These are phyloP conservation scores for Geopemphigus sp. DNA, from an alignment of 1,140 invertebrate genomes.

Conservation along the genomic window DNA sequence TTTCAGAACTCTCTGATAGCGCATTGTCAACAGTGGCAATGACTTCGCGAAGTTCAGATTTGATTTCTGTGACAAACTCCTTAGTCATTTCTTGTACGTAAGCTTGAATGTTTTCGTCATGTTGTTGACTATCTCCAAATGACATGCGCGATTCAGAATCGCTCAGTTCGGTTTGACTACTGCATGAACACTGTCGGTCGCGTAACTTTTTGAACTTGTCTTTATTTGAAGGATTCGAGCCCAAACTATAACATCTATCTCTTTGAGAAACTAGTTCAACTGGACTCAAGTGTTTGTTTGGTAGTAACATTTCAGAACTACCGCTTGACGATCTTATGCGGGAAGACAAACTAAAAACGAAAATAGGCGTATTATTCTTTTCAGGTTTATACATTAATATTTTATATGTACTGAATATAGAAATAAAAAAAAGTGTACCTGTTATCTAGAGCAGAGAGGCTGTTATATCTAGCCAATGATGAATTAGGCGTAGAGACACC, in stretches of 20 bases:
- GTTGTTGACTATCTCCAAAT: constrained; percentile 55
- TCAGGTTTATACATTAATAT: too few relatives aligned
- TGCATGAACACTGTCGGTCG: constrained; percentile 65
- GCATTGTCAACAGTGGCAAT: constrained; percentile 75
- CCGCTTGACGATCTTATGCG: constrained; percentile 55
- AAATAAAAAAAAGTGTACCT: not conserved
- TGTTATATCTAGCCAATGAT: constrained; percentile 58
- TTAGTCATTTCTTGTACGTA: constrained; percentile 74
- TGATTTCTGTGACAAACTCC: constrained; percentile 75
- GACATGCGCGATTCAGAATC: constrained; percentile 48
- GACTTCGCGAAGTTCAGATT: constrained; percentile 75
- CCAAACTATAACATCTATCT: constrained; percentile 63
- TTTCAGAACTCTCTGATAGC: constrained; percentile 62
- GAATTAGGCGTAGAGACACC: constrained; percentile 56
- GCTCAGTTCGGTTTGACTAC: constrained; percentile 67
- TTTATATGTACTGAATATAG: not conserved
- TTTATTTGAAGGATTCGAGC: constrained; percentile 58
- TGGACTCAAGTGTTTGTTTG: constrained; percentile 25
- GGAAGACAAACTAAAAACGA: constrained; percentile 53
- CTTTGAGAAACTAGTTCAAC: constrained; percentile 50
- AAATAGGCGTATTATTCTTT: too few relatives aligned
- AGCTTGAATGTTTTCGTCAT: constrained; percentile 61
- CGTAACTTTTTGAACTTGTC: constrained; percentile 55
- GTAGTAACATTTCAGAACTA: constrained; percentile 35
- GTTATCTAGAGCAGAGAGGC: constrained; percentile 60